Conservation (phyloP, 2,113 vertebrate genomes). For the Narcine bancroftii region DNA sequence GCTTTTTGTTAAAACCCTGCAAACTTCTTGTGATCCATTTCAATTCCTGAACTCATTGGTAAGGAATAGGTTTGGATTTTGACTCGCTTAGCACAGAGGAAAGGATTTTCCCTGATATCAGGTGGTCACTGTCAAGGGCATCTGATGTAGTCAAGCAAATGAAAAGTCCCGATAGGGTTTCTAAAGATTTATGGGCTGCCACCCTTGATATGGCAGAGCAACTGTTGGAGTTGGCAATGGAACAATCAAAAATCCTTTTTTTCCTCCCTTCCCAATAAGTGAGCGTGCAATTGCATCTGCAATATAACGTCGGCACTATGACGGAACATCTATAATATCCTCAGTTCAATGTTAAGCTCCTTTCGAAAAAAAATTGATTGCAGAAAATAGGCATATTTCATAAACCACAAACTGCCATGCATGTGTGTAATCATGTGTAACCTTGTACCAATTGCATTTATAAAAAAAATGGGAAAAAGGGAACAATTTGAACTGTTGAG, state of each 20-base stretch:
- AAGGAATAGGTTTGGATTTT: background rate
- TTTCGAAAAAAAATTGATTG: background rate
- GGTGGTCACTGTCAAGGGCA: background rate
- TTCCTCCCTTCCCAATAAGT: background rate
- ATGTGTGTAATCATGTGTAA: background rate
- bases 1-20: background rate
- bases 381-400: background rate
- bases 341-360: background rate
- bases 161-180: background rate
- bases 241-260: background rate
- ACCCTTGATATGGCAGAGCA: background rate
- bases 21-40: background rate
- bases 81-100: background rate
- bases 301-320: background rate
- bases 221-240: background rate
- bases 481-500: background rate
- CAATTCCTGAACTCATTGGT: background rate
- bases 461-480: background rate
- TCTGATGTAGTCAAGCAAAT: background rate
- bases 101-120: too few relatives aligned
- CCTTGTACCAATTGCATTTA: background rate
- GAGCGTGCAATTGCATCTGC: background rate
- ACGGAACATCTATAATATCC: background rate
- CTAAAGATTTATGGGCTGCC: conserved; percentile 5
- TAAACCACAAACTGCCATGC: background rate